These are phyloP conservation scores for Bombus impatiens DNA, from an alignment of 1,140 invertebrate species.

Conservation along the genomic window DNA sequence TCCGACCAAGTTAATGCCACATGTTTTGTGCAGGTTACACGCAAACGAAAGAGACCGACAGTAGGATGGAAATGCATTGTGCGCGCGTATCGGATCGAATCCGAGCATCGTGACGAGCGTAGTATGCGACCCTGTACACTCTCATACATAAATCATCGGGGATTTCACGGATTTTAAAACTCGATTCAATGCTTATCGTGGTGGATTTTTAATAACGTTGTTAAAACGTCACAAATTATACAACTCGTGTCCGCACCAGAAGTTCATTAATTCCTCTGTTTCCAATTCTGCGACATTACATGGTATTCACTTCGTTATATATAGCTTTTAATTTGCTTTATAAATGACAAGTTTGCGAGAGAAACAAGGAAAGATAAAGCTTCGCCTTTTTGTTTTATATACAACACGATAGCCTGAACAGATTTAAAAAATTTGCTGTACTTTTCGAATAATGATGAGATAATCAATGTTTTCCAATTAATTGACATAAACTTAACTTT, in stretches of 20 bases:
- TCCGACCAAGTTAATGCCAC: conserved; percentile 42
- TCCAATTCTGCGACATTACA: neutral
- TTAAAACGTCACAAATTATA: neutral
- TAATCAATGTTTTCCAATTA: too few relatives aligned
- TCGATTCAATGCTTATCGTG: neutral
- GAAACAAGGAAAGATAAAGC: neutral
- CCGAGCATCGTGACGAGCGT: conserved; percentile 4
- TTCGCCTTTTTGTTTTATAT: too few relatives aligned
- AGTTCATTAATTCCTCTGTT: neutral
- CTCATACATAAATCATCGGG: neutral
- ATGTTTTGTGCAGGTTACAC: conserved; percentile 47
- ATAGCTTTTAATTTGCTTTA: neutral
- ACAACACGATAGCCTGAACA: too few relatives aligned
- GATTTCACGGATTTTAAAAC: neutral
- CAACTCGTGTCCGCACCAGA: too few relatives aligned
- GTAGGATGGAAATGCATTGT: conserved; percentile 32
- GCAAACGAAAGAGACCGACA: conserved; percentile 20
- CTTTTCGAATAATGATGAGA: too few relatives aligned
- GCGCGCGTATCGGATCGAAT: conserved; percentile 43
- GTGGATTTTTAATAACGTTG: neutral
- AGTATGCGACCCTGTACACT: neutral
- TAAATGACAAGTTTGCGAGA: neutral
- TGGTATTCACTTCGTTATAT: neutral
- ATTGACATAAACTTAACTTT: too few relatives aligned
- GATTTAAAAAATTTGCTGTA: too few relatives aligned